These are phyloP conservation scores for Coccyzus lansbergi DNA, from an alignment of 2,797 vertebrate genomes.

Conservation along the genomic window DNA sequence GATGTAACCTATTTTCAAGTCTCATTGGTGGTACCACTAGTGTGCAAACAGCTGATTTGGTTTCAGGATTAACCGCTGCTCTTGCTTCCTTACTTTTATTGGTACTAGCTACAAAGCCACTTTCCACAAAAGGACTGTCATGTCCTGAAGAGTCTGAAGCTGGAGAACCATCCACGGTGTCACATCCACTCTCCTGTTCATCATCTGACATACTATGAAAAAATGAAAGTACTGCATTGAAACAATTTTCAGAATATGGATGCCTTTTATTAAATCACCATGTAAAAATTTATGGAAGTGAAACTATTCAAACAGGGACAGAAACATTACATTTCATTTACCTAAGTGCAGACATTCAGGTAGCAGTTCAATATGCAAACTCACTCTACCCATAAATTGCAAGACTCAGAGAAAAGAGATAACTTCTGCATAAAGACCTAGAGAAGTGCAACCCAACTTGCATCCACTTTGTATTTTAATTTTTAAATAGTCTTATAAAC, in stretches of 20 bases:
- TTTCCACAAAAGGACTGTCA: slow-evolving; percentile 87
- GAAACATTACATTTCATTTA: neutral
- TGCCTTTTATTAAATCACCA: neutral
- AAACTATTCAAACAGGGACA: neutral
- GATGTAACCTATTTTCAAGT: slow-evolving; percentile 84
- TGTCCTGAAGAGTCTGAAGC: slow-evolving; percentile 89
- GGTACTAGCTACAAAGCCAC: slow-evolving; percentile 83
- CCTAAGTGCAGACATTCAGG: neutral
- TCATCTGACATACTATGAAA: slow-evolving; percentile 92
- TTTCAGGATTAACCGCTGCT: slow-evolving; percentile 81
- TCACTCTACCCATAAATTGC: neutral
- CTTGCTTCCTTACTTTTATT: slow-evolving; percentile 86
- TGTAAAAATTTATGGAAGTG: neutral
- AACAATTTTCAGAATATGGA: neutral
- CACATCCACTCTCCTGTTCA: slow-evolving; percentile 95
- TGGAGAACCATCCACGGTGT: slow-evolving; percentile 92
- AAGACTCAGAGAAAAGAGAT: neutral
- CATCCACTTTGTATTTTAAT: neutral
- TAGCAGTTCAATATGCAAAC: neutral
- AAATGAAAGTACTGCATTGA: neutral
- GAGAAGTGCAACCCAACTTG: neutral
- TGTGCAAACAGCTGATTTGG: slow-evolving; percentile 88
- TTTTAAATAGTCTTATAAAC: neutral
- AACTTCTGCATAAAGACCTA: neutral
- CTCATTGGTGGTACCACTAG: slow-evolving; percentile 92